A percentile compares a stretch with the other conserved stretches of the same genome.
Evolutionary conservation across 2,113 vertebrate genomes (phyloP).

Genomic region (Sarotherodon lohbergeri): DNA sequence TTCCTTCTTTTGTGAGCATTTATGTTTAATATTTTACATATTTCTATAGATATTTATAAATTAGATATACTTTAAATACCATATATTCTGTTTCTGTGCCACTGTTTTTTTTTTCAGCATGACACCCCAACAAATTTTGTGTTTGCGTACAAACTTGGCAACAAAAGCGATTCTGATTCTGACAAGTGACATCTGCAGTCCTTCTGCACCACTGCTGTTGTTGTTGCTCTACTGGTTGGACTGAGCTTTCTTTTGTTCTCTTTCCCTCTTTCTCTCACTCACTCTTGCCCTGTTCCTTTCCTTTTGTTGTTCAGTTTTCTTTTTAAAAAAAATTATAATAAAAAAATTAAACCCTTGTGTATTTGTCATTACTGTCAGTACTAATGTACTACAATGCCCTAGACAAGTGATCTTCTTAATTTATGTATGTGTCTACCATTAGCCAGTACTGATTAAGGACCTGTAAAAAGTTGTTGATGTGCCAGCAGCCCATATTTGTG

Average conservation of each 20-base stretch:
- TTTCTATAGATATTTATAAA: background rate
- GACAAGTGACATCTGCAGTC: conserved; percentile 28
- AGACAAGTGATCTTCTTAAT: conserved; percentile 16
- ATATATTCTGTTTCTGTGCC: background rate
- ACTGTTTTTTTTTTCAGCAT: background rate
- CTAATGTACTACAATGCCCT: conserved; percentile 3
- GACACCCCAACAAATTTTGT: background rate
- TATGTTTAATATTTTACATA: background rate
- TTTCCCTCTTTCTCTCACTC: background rate
- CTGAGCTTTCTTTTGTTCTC: background rate
- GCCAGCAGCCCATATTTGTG: background rate
- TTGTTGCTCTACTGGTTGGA: background rate
- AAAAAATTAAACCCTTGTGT: background rate
- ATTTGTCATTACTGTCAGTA: background rate
- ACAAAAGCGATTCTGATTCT: background rate
- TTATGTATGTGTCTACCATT: conserved; percentile 11
- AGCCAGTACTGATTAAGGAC: conserved; percentile 6
- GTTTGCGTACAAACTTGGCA: background rate
- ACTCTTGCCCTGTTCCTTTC: background rate
- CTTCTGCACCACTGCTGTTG: conserved; percentile 18
- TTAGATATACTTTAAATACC: background rate
- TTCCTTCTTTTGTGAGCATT: background rate
- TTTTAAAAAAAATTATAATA: background rate
- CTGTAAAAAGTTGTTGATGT: conserved; percentile 16
- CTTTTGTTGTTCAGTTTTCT: background rate